Conservation (phyloP, 2,113 vertebrate genomes). For the Dasyornis broadbenti region DNA sequence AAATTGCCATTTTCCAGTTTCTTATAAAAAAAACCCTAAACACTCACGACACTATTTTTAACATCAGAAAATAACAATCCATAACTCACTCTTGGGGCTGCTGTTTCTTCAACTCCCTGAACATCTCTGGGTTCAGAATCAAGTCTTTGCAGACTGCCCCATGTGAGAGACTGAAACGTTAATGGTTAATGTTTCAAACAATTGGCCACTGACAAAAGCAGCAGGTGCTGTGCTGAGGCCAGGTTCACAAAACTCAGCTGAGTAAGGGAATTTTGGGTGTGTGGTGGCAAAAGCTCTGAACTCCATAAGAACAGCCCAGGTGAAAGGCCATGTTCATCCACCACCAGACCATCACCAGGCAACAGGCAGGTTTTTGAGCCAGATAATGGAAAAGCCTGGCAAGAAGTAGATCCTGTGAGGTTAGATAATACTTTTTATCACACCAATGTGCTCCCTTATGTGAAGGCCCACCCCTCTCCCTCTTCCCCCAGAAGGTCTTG, state of each 20-base stretch:
- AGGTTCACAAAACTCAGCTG: neutral
- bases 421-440: neutral
- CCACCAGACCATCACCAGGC: fast-evolving
- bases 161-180: neutral
- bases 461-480: neutral
- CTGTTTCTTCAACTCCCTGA: neutral
- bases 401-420: neutral
- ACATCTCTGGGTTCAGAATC: neutral
- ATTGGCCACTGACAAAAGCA: neutral
- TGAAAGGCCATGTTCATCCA: fast-evolving
- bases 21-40: neutral
- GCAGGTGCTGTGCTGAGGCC: neutral
- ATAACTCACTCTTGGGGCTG: neutral
- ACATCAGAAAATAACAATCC: neutral
- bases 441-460: neutral
- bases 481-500: neutral
- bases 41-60: neutral
- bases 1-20: neutral
- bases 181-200: neutral
- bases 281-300: neutral
- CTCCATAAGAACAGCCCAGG: neutral
- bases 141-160: neutral
- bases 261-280: neutral
- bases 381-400: neutral
- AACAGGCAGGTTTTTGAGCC: neutral